Evolutionary conservation across 2,888 invertebrate genomes (phyloP).

Genomic region (Lochmaea crataegi): DNA sequence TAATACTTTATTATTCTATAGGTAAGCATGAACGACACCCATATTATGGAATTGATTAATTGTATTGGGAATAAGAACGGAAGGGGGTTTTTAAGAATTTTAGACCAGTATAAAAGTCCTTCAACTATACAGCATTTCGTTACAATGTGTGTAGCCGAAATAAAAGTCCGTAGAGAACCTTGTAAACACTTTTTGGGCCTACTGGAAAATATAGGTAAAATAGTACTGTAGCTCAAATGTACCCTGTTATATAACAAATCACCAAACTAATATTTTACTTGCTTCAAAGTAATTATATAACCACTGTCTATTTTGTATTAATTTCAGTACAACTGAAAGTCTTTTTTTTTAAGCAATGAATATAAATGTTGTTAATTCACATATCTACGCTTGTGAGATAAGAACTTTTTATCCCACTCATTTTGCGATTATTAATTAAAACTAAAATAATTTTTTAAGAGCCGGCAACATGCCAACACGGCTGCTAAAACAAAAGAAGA

Average conservation of each 20-base stretch:
- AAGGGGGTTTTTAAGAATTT: constrained; percentile 39
- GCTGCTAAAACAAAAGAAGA: too few species aligned
- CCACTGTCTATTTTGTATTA: too few species aligned
- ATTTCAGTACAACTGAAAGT: too few species aligned
- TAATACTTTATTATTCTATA: not conserved
- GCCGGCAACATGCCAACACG: too few species aligned
- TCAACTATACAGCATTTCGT: constrained; percentile 49
- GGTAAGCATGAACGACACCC: constrained; percentile 45
- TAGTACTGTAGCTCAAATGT: not conserved
- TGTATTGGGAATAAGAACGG: constrained; percentile 42
- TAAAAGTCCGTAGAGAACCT: constrained; percentile 37
- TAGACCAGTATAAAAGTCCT: constrained; percentile 44
- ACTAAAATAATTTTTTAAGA: too few species aligned
- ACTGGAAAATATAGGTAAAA: constrained; percentile 46
- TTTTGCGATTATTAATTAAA: too few species aligned
- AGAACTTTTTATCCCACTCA: too few species aligned
- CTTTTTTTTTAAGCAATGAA: too few species aligned
- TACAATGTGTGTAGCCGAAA: constrained; percentile 48
- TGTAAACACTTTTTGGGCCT: constrained; percentile 38
- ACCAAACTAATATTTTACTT: not conserved
- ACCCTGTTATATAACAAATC: not conserved
- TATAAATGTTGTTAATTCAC: too few species aligned
- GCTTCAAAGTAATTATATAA: not conserved
- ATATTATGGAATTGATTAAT: constrained; percentile 42
- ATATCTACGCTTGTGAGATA: too few species aligned